Base-by-base conservation (phyloP, 2,888 invertebrate genomes). In the Drosophila flavopinicola region DNA sequence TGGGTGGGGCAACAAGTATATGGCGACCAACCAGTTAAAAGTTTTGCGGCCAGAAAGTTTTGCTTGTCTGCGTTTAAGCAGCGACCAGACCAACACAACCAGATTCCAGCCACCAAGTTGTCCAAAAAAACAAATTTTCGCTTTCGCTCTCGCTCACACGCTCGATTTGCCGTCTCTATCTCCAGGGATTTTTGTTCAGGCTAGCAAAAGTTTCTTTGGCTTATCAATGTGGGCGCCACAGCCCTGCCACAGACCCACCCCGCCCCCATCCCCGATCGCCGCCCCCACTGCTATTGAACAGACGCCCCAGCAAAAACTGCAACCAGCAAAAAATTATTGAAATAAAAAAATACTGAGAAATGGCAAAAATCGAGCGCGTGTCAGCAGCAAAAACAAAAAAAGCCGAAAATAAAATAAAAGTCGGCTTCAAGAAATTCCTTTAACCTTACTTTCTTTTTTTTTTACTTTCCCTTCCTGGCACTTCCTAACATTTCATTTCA, bases 61-160 rank as follows among this genome's bases (percentile, higher is more conserved):
- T 77, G 65, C 87, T 79, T 84, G 86, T 86, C 86, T 83, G 83
- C 86, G 76, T 78, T 85, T 78, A 83, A 79, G 84, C 86, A 72
- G 57, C 54, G 63, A 64, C 78, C 72, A 85, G 65, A 73, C 68
- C 44, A 52, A 59, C 56, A 59, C 56, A 56, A 30, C 75, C 57
- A 69, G 57, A 41, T 57, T 49, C 56, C 67, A 61, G 39, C 64
- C 64, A 49, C 52, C 51, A 39, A 66, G 42, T 65, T 66, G 66
- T 65, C 35, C 10, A 80, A 73, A 77, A 20, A 73, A 77, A 54
- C 58, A 84, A 84, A 76, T 85, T 70, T 68, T 23, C 30, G 23
- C 7, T 15, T 17, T 27, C 37, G 10, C 23, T 48, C 41, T 9
- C 25, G 11, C 0, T 3, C 29, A 6, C 37, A 10, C 1, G 6